A percentile compares a stretch with the other conserved stretches of the same genome.
Evolutionary conservation across 2,888 invertebrate genomes (phyloP).

Genomic region (Cephus rjabovi): DNA sequence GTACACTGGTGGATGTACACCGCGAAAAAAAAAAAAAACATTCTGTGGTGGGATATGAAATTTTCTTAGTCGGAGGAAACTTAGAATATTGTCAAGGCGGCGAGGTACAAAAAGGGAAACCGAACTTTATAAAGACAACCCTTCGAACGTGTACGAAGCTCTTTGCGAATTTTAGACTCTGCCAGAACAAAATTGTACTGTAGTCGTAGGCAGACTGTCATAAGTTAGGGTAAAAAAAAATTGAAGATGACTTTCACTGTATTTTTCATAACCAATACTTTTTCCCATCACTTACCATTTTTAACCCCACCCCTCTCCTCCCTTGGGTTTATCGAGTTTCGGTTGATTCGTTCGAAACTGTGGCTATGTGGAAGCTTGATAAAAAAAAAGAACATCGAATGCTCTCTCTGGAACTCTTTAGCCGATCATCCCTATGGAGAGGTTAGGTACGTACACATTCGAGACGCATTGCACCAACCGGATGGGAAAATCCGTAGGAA

Average conservation of each 20-base stretch:
- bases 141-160: too few relatives aligned
- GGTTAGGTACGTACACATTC: neutral
- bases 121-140: neutral
- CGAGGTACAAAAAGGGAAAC: neutral
- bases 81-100: neutral
- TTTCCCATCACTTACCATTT: neutral
- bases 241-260: neutral
- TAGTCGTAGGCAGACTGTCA: neutral
- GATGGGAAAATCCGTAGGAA: neutral
- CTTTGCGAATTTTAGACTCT: too few relatives aligned
- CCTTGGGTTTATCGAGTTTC: neutral
- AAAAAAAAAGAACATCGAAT: neutral
- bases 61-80: neutral
- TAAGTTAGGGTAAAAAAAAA: neutral
- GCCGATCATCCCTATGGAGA: neutral
- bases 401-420: neutral
- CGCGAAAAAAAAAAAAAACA: neutral
- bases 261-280: neutral
- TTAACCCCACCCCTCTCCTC: fast-evolving
- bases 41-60: neutral
- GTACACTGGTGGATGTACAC: neutral
- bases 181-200: too few relatives aligned
- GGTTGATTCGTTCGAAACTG: neutral
- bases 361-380: neutral
- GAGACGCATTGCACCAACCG: neutral